Evolutionary conservation across 1,140 invertebrate species (phyloP).

Genomic region (Danaus plexippus): DNA sequence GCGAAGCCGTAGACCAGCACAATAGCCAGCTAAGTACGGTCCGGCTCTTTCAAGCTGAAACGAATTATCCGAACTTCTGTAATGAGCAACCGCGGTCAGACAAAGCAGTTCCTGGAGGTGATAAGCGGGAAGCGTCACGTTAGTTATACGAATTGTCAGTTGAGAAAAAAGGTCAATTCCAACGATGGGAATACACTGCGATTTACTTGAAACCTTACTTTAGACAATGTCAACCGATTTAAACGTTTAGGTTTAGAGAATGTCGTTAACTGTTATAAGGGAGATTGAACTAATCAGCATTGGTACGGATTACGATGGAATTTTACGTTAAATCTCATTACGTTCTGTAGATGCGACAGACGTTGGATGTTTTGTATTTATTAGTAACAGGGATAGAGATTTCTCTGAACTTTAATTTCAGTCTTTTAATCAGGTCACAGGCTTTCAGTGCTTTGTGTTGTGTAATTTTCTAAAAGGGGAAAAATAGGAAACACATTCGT

Average conservation of each 20-base stretch:
- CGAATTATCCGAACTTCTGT: constrained; percentile 48
- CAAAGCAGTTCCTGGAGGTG: constrained; percentile 36
- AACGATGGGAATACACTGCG: not conserved
- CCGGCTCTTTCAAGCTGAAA: constrained; percentile 41
- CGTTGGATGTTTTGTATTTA: too few relatives aligned
- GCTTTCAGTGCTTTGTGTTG: not conserved
- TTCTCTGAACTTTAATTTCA: too few relatives aligned
- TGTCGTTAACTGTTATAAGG: too few relatives aligned
- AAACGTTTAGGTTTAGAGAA: too few relatives aligned
- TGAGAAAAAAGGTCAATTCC: not conserved
- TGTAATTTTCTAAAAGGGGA: constrained; percentile 15
- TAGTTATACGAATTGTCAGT: constrained; percentile 11
- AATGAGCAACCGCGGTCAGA: constrained; percentile 56
- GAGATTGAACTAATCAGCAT: constrained; percentile 7
- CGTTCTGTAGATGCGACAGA: constrained; percentile 13
- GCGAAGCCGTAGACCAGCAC: constrained; percentile 28
- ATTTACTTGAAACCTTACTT: too few relatives aligned
- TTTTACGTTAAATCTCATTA: constrained; percentile 26
- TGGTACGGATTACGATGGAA: constrained; percentile 9
- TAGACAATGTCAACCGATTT: too few relatives aligned
- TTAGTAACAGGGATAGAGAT: too few relatives aligned
- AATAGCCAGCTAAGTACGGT: constrained; percentile 55
- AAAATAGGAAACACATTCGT: too few relatives aligned
- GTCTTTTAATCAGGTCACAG: too few relatives aligned
- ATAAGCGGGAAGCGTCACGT: constrained; percentile 44